Evolutionary conservation across 2,797 vertebrate genomes (phyloP).

Genomic region (Molossus alvarezi): DNA sequence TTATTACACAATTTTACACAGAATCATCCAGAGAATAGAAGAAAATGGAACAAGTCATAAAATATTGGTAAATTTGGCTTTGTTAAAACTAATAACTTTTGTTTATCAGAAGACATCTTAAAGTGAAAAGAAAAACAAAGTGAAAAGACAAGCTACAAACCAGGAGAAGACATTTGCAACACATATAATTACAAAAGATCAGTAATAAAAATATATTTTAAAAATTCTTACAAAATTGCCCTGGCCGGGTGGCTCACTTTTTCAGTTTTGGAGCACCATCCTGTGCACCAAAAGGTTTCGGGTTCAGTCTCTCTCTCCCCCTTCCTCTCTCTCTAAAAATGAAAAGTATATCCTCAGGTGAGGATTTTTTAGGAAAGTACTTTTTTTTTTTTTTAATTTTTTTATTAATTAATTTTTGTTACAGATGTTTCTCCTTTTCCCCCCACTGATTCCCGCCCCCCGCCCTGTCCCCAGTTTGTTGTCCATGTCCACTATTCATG

Average conservation of each 20-base stretch:
- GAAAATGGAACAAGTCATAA: slow-evolving; percentile 55
- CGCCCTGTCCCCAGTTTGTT: too few species aligned
- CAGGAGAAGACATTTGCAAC: not conserved
- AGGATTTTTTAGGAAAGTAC: too few species aligned
- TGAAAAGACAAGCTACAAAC: not conserved
- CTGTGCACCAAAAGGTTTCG: too few species aligned
- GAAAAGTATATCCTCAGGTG: too few species aligned
- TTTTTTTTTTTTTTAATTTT: too few species aligned
- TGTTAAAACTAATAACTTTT: slow-evolving; percentile 46
- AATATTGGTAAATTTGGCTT: slow-evolving; percentile 8
- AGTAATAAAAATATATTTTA: slow-evolving; percentile 33
- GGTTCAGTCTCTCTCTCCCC: too few species aligned
- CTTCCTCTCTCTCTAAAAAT: too few species aligned
- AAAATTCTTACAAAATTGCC: not conserved
- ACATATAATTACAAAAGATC: not conserved
- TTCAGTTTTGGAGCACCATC: not conserved
- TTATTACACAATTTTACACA: slow-evolving; percentile 23
- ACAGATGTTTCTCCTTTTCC: too few species aligned
- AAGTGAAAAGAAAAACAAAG: not conserved
- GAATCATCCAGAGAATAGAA: slow-evolving; percentile 47
- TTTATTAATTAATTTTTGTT: too few species aligned
- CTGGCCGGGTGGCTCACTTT: not conserved
- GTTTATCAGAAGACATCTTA: slow-evolving; percentile 22
- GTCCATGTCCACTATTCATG: too few species aligned
- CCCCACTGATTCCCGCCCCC: too few species aligned